These are phyloP conservation scores for Chrysodeixis includens DNA, from an alignment of 2,888 invertebrate species.

Conservation along the genomic window DNA sequence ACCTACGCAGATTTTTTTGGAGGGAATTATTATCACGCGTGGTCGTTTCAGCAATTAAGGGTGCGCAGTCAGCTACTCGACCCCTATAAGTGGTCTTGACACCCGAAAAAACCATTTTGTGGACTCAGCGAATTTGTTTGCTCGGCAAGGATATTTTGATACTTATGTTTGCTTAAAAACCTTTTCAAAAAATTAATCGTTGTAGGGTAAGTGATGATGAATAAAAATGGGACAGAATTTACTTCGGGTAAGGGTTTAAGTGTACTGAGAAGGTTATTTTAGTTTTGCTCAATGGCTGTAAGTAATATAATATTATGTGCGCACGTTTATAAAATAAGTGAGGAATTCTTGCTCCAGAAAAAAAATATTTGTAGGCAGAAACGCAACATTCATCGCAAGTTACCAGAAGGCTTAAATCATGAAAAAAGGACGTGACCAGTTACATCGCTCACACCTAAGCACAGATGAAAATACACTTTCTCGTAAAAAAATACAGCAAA, in stretches of 20 bases:
- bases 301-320: no score
- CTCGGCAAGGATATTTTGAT: slow-evolving; percentile 28
- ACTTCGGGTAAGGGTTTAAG: not conserved
- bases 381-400: not conserved
- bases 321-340: no score
- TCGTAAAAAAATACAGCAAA: not conserved
- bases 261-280: not conserved
- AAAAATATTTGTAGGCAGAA: not conserved
- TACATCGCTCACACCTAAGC: not conserved
- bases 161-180: slow-evolving; percentile 6
- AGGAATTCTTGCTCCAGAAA: not conserved
- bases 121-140: slow-evolving; percentile 32
- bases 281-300: not conserved
- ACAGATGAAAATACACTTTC: not conserved
- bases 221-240: not conserved
- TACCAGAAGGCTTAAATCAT: not conserved
- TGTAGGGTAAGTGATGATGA: not conserved
- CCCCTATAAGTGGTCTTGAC: slow-evolving; percentile 55
- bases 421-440: slow-evolving; percentile 1
- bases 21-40: slow-evolving; percentile 47
- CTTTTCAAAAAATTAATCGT: slow-evolving; percentile 27
- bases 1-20: slow-evolving; percentile 41
- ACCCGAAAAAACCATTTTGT: slow-evolving; percentile 49
- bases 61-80: slow-evolving; percentile 57
- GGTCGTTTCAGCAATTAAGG: slow-evolving; percentile 56